phyloP scores from a whole-genome alignment of 2,113 vertebrate genomes.

The Naja naja region DNA sequence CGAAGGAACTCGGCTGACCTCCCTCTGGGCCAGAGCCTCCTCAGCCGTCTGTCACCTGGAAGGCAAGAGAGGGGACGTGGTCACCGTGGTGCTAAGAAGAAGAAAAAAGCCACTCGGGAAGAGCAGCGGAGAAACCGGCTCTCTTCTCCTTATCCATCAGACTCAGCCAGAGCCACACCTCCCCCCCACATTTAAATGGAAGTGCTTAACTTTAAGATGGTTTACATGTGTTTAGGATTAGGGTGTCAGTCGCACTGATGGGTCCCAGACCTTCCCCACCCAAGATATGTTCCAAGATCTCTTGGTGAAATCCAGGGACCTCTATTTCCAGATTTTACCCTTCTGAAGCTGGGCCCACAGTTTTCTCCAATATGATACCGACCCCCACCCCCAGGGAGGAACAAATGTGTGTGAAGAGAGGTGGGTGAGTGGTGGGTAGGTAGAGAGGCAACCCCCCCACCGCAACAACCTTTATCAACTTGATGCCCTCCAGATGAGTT shows the following conservation, averaged over 20 bases:
- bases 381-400: neutral
- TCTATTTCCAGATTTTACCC: neutral
- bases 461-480: neutral
- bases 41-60: neutral
- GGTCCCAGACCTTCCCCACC: conserved; percentile 16
- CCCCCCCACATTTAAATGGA: neutral
- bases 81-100: neutral
- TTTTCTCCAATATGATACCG: neutral
- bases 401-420: neutral
- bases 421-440: neutral
- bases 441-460: neutral
- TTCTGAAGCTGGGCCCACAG: neutral
- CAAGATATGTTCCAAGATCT: neutral
- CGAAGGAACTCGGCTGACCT: neutral
- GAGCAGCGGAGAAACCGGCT: neutral
- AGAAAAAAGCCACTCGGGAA: neutral
- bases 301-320: neutral
- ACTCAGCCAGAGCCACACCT: neutral
- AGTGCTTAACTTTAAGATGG: conserved; percentile 9
- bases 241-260: conserved; percentile 6
- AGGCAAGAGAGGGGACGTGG: neutral
- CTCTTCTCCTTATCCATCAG: neutral
- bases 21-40: too few species aligned
- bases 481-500: neutral
- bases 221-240: conserved; percentile 34